Base-by-base conservation (phyloP, 1,140 invertebrate genomes). In the Tetramorium simillimum region DNA sequence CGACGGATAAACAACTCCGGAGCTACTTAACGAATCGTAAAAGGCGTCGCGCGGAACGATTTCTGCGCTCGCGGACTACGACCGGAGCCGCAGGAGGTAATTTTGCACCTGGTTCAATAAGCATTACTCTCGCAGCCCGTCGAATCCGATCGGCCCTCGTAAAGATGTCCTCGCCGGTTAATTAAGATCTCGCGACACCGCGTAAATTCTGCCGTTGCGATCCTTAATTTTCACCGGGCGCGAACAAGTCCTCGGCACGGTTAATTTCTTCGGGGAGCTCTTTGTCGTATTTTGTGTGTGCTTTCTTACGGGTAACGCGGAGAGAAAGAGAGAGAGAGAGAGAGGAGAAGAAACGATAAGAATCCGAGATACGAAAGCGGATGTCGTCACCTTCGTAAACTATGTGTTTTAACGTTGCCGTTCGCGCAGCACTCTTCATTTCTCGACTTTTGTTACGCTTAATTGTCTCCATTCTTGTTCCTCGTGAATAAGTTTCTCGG, bases 31-130 rank as follows among this genome's bases (percentile, higher is more conserved):
- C 51, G 5, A 53, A 73, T 82, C 67, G 53, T 82, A 82, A 82
- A 72, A 72, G 80, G 12, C 51, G 51, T 60, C 80, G 53, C 53
- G 51, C 53, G 7, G 18, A 82, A 43, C 53, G 51, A 82, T 72
- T 72, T 70, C 78, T 46, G 51, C 63, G 9, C 63, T 43, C 49
- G 67, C 18, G 40, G 24, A 9, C 49, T 14, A 0, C 77, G 14
- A 7, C 21, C 12, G 53, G 53, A 72, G 90, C 89, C 67, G 85
- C 88, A 81, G 84, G 84, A 88, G 88, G 85, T 90, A 90, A 93
- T 43, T 93, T 92, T 88, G 89, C 91, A 90, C 88, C 76, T 80
- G 89, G 87, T 85, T 92, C 91, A 93, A 94, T 94, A 92, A 93
- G 89, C 92, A 91, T 93, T 93, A 93, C 91, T 91, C 91, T 92